phyloP scores from a whole-genome alignment of 1,140 invertebrate genomes.

The Atta texana region DNA sequence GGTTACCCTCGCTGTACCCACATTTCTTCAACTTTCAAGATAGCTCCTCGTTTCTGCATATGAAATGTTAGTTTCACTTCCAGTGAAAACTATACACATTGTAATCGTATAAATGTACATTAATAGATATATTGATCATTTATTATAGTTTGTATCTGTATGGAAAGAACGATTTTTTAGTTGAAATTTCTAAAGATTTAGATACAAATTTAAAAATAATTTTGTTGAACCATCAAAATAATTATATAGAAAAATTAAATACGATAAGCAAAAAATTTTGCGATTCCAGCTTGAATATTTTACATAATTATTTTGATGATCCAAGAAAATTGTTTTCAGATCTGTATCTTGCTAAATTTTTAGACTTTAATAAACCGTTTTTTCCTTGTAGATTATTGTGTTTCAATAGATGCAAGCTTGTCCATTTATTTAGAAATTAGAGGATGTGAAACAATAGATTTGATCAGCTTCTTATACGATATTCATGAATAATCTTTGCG shows the following conservation, averaged over 20 bases:
- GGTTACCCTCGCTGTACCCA: neutral
- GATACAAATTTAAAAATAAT: too few species aligned
- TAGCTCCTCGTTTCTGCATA: neutral
- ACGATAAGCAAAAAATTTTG: too few species aligned
- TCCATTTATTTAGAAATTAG: constrained; percentile 5
- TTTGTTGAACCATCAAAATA: too few species aligned
- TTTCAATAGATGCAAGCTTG: neutral
- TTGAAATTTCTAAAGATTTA: too few species aligned
- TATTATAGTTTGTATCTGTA: neutral
- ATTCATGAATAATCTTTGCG: constrained; percentile 17
- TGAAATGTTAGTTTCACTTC: neutral
- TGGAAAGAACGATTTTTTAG: too few species aligned
- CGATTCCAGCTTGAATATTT: too few species aligned
- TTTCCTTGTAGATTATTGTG: neutral
- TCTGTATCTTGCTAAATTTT: too few species aligned
- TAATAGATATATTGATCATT: neutral
- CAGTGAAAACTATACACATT: neutral
- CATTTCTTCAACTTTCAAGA: neutral
- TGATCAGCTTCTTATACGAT: constrained; percentile 14
- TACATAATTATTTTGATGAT: too few species aligned
- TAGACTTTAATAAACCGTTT: too few species aligned
- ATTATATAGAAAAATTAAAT: too few species aligned
- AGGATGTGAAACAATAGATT: neutral
- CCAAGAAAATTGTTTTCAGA: too few species aligned
- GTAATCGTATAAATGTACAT: neutral